phyloP scores from a whole-genome alignment of 2,113 vertebrate genomes.

The Rhinoptilus africanus region DNA sequence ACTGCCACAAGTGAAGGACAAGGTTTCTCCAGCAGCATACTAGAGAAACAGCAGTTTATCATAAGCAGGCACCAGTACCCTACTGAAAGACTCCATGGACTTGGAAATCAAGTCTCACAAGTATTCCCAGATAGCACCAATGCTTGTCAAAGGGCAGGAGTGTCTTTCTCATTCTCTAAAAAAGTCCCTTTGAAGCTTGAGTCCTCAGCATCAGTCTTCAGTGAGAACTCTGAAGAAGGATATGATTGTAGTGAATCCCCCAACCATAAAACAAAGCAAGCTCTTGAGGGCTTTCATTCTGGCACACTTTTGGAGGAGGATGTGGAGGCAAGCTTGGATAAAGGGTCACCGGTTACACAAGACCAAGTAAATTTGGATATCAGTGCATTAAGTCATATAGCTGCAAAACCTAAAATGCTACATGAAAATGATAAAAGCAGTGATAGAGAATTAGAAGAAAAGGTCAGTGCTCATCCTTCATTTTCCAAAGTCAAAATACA shows the following conservation, averaged over 20 bases:
- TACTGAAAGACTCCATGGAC: slow-evolving; percentile 15
- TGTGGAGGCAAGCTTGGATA: background rate
- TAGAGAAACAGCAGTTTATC: slow-evolving; percentile 47
- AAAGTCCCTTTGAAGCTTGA: slow-evolving; percentile 89
- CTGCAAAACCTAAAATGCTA: slow-evolving; percentile 47
- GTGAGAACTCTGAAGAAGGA: slow-evolving; percentile 85
- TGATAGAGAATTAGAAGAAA: slow-evolving; percentile 49
- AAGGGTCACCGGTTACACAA: background rate
- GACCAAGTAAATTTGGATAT: slow-evolving; percentile 16
- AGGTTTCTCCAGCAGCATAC: slow-evolving; percentile 37
- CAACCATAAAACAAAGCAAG: slow-evolving; percentile 73
- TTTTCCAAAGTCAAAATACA: slow-evolving; percentile 59
- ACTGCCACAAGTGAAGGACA: slow-evolving; percentile 37
- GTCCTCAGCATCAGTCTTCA: slow-evolving; percentile 95
- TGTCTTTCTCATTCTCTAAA: slow-evolving; percentile 96
- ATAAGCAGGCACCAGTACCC: slow-evolving; percentile 53
- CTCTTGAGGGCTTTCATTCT: slow-evolving; percentile 50
- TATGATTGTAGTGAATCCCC: slow-evolving; percentile 70
- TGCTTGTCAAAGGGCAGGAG: slow-evolving; percentile 77
- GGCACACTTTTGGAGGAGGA: slow-evolving; percentile 50
- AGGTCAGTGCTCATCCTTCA: slow-evolving; percentile 4
- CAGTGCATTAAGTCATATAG: background rate
- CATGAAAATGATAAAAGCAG: slow-evolving; percentile 52
- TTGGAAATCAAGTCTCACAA: slow-evolving; percentile 51
- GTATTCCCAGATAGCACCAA: slow-evolving; percentile 58